A percentile compares a stretch with the other conserved stretches of the same genome.
Conservation (phyloP, 2,113 vertebrate genomes). For the Spheniscus mendiculus region DNA sequence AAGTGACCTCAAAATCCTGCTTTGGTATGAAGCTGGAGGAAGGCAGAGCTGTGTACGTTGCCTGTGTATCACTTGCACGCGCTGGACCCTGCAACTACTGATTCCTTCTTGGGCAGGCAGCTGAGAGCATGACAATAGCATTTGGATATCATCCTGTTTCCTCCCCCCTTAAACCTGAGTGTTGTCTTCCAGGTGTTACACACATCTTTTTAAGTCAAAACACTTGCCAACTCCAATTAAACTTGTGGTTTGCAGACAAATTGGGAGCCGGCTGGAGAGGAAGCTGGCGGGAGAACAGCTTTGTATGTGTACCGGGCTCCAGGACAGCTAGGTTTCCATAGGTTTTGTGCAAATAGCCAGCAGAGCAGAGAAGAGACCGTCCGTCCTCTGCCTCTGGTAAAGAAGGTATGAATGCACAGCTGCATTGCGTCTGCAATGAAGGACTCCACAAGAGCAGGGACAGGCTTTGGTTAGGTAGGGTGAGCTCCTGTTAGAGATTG, state of each 20-base stretch:
- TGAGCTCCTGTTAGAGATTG: neutral
- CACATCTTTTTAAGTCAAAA: constrained; percentile 19
- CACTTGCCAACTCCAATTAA: constrained; percentile 41
- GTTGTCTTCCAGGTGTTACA: constrained; percentile 54
- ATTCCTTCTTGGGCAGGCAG: constrained; percentile 22
- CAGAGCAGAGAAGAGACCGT: neutral
- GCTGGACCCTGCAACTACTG: constrained; percentile 38
- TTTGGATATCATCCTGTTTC: constrained; percentile 36
- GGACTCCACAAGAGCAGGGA: neutral
- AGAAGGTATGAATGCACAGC: neutral
- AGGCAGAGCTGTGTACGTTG: neutral
- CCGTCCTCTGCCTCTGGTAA: neutral
- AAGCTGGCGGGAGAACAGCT: neutral
- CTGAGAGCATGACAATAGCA: constrained; percentile 22
- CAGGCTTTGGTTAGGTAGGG: neutral
- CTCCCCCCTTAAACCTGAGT: neutral
- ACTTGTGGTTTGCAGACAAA: constrained; percentile 63
- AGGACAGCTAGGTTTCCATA: neutral
- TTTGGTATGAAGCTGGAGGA: neutral
- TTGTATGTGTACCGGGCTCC: fast-evolving
- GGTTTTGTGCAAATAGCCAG: neutral
- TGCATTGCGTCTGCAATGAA: neutral
- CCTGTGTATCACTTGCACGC: neutral
- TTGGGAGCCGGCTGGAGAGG: constrained; percentile 43
- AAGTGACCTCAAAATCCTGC: neutral